Evolutionary conservation across 2,888 invertebrate species (phyloP).

Genomic region (Dascillus cervinus): DNA sequence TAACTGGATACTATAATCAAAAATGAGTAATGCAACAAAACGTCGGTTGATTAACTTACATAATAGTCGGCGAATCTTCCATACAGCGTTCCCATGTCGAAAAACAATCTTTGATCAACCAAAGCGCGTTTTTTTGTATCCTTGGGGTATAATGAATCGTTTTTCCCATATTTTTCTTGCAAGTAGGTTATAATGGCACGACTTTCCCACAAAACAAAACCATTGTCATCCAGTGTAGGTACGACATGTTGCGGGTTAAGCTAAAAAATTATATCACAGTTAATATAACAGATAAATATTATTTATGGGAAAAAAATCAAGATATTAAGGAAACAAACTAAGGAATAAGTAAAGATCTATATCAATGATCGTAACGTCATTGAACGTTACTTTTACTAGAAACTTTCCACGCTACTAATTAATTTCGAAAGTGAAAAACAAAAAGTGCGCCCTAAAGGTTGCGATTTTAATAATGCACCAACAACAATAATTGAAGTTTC

Average conservation of each 20-base stretch:
- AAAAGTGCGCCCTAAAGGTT: too few species aligned
- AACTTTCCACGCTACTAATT: too few species aligned
- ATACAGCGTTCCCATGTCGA: constrained; percentile 71
- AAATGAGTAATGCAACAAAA: not conserved
- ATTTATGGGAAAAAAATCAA: too few species aligned
- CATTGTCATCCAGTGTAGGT: constrained; percentile 78
- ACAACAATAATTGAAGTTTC: too few species aligned
- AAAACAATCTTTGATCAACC: constrained; percentile 73
- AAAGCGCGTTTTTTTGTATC: constrained; percentile 67
- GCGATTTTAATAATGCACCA: too few species aligned
- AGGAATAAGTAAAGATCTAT: too few species aligned
- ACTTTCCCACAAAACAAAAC: constrained; percentile 75
- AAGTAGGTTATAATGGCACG: constrained; percentile 76
- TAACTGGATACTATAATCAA: constrained; percentile 32
- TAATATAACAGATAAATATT: too few species aligned
- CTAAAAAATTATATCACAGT: not conserved
- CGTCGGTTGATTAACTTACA: constrained; percentile 45
- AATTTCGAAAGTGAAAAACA: too few species aligned
- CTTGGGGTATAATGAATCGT: constrained; percentile 67
- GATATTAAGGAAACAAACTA: too few species aligned
- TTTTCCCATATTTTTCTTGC: constrained; percentile 71
- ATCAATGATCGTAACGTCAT: too few species aligned
- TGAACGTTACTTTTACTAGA: too few species aligned
- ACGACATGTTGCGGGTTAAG: constrained; percentile 67
- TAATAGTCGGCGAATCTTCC: constrained; percentile 62